Percentiles rank a stretch among this genome's conserved stretches.
Evolutionary conservation across 2,888 invertebrate genomes (phyloP).

Genomic region (Gari tellinella): DNA sequence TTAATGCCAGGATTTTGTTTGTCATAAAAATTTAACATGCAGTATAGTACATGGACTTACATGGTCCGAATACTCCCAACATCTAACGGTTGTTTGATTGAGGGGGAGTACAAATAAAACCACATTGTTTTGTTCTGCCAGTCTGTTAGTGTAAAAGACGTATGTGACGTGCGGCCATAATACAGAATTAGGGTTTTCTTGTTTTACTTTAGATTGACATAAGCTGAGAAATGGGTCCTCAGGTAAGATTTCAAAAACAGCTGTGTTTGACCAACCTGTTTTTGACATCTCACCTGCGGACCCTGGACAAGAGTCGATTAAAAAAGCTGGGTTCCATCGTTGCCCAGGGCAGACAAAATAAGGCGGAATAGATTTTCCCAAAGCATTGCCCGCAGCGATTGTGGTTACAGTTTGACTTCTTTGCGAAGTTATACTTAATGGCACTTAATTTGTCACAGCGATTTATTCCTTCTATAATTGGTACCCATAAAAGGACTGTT

Average conservation of each 20-base stretch:
- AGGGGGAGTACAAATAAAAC: conserved; percentile 33
- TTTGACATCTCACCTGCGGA: conserved; percentile 44
- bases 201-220: conserved; percentile 11
- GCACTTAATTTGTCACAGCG: conserved; percentile 7
- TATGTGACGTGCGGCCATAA: conserved; percentile 46
- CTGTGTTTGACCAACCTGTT: conserved; percentile 45
- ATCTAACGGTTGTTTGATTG: conserved; percentile 43
- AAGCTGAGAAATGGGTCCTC: conserved; percentile 43
- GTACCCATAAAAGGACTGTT: too few species aligned
- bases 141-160: conserved; percentile 26
- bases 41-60: conserved; percentile 22
- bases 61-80: conserved; percentile 39
- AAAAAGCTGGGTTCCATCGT: conserved; percentile 40
- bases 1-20: conserved; percentile 20
- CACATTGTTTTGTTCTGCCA: conserved; percentile 46
- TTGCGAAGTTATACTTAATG: conserved; percentile 30
- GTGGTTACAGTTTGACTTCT: conserved; percentile 35
- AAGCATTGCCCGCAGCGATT: conserved; percentile 36
- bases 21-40: conserved; percentile 32
- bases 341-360: conserved; percentile 52
- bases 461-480: too few species aligned
- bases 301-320: conserved; percentile 28
- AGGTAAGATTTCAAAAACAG: conserved; percentile 39
- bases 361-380: conserved; percentile 46
- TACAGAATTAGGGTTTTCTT: conserved; percentile 32